Conservation (phyloP, 2,797 vertebrate species). For the Anniella stebbinsi region DNA sequence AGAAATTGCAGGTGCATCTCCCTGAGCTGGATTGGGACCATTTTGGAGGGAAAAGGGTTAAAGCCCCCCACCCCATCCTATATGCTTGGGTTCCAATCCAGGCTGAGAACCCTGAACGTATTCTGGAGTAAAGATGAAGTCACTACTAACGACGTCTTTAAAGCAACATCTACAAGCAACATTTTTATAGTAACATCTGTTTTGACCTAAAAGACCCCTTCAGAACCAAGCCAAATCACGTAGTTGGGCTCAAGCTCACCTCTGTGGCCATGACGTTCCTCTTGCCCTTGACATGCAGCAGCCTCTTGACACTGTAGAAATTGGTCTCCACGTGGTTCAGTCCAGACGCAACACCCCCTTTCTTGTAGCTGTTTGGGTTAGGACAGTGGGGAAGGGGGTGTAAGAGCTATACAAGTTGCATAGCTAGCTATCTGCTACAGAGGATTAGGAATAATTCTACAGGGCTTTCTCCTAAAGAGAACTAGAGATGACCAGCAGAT, state of each 20-base stretch:
- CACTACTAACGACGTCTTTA: too few relatives aligned
- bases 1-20: too few relatives aligned
- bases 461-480: background rate
- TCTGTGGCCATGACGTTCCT: conserved; percentile 86
- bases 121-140: too few relatives aligned
- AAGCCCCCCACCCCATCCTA: too few relatives aligned
- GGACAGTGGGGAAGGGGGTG: background rate
- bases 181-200: too few relatives aligned
- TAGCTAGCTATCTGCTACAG: background rate
- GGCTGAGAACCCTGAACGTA: too few relatives aligned
- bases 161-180: too few relatives aligned
- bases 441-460: background rate
- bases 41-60: too few relatives aligned
- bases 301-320: conserved; percentile 82
- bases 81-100: too few relatives aligned
- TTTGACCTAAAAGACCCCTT: too few relatives aligned
- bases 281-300: conserved; percentile 91
- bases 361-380: conserved; percentile 83
- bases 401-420: background rate
- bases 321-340: conserved; percentile 91
- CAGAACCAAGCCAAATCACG: background rate
- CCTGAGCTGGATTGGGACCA: too few relatives aligned
- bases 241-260: conserved; percentile 69
- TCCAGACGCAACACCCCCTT: conserved; percentile 88
- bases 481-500: too few relatives aligned